Conservation (phyloP, 2,113 vertebrate genomes). For the Oxyura jamaicensis region DNA sequence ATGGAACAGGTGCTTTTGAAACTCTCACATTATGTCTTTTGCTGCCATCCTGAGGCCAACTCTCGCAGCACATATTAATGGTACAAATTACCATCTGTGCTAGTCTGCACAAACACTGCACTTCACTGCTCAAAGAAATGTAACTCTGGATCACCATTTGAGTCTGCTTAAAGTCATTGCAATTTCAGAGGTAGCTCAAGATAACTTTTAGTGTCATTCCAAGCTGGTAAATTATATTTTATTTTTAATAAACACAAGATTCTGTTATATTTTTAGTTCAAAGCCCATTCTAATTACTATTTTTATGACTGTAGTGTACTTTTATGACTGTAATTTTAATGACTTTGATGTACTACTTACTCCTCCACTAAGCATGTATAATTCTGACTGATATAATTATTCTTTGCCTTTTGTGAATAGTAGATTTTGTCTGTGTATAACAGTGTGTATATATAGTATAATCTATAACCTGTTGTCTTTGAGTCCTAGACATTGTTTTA, state of each 20-base stretch:
- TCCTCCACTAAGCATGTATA: neutral
- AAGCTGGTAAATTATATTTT: neutral
- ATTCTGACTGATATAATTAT: neutral
- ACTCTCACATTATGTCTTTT: neutral
- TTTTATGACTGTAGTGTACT: neutral
- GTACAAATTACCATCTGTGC: fast-evolving
- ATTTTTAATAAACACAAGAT: neutral
- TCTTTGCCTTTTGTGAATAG: neutral
- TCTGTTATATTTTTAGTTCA: neutral
- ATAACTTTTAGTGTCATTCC: neutral
- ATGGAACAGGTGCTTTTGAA: neutral
- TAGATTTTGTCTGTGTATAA: neutral
- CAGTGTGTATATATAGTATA: neutral
- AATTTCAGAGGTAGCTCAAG: neutral
- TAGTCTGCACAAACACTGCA: fast-evolving
- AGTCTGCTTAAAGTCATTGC: neutral
- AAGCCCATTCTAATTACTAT: neutral
- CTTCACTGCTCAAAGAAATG: neutral
- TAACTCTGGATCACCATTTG: neutral
- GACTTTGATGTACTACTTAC: neutral
- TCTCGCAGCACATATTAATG: neutral
- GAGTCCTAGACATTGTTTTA: neutral
- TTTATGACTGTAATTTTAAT: too few species aligned
- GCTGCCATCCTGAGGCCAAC: slow-evolving; percentile 76
- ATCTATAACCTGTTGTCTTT: neutral